These are phyloP conservation scores for Mesoligia furuncula DNA, from an alignment of 2,888 invertebrate genomes.

Conservation along the genomic window DNA sequence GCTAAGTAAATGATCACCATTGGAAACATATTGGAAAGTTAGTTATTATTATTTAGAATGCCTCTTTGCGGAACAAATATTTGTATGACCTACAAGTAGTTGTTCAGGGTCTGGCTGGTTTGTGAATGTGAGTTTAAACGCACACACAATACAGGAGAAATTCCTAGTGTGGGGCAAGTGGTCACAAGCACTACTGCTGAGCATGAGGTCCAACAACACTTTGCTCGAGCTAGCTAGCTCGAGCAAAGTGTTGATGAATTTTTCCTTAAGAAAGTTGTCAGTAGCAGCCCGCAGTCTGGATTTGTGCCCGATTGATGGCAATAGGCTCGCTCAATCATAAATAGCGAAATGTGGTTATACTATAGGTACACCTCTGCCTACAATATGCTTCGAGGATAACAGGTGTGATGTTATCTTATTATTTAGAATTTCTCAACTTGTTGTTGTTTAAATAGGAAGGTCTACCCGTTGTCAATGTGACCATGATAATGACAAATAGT, in stretches of 20 bases:
- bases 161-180: too few species aligned
- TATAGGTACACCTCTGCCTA: neutral
- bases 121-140: too few species aligned
- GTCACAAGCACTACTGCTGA: neutral
- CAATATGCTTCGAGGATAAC: neutral
- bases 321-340: neutral
- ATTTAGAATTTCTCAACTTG: neutral
- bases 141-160: too few species aligned
- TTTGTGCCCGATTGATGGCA: neutral
- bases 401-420: too few species aligned
- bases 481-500: neutral
- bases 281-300: too few species aligned
- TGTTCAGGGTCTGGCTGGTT: too few species aligned
- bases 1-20: neutral
- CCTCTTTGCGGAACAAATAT: too few species aligned
- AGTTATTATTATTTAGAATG: neutral
- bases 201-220: neutral
- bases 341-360: neutral
- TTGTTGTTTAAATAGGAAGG: neutral
- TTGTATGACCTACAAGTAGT: too few species aligned
- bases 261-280: neutral
- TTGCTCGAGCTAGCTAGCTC: too few species aligned
- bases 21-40: too few species aligned
- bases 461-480: too few species aligned
- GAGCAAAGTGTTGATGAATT: neutral